Evolutionary conservation across 2,113 vertebrate genomes (phyloP).

Genomic region (Ursus arctos): DNA sequence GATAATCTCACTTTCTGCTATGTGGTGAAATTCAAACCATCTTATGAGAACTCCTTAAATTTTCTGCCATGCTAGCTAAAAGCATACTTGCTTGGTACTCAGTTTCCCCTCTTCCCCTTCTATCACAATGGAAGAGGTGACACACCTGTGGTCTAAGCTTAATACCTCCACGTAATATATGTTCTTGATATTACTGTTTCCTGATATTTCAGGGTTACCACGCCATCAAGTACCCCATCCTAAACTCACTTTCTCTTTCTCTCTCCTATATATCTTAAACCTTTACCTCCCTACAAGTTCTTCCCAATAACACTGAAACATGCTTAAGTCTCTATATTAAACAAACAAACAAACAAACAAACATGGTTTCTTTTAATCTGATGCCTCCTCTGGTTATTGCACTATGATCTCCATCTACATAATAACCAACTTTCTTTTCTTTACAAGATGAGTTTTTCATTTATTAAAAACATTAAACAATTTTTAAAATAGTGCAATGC

Average conservation of each 20-base stretch:
- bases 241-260: neutral
- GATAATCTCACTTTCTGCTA: neutral
- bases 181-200: neutral
- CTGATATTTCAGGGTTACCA: neutral
- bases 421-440: no score
- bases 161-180: neutral
- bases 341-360: no score
- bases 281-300: no score
- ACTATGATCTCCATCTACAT: no score
- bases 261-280: neutral
- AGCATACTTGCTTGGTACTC: neutral
- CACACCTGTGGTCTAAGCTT: neutral
- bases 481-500: no score
- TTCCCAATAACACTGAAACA: no score
- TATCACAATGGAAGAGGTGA: neutral
- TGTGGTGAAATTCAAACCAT: neutral
- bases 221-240: neutral
- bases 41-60: neutral
- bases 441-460: no score
- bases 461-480: no score
- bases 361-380: no score
- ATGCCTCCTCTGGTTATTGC: no score
- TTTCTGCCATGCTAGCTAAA: neutral
- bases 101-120: neutral
- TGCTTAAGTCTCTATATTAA: no score